These are phyloP conservation scores for Crenichthys baileyi DNA, from an alignment of 2,797 vertebrate species.

Conservation along the genomic window DNA sequence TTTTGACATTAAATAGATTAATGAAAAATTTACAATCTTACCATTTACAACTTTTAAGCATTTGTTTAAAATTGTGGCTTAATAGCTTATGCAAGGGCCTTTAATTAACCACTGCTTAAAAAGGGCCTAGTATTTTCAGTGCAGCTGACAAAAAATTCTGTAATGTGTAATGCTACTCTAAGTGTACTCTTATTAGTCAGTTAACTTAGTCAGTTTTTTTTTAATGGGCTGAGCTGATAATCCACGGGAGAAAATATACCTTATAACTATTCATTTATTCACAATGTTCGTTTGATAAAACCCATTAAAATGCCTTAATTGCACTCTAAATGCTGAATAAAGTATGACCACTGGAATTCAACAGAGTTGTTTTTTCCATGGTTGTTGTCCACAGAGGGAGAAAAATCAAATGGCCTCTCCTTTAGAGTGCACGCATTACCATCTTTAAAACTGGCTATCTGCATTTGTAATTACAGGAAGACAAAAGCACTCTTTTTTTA, in stretches of 20 bases:
- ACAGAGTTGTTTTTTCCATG: background rate
- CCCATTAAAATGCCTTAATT: slow-evolving; percentile 4
- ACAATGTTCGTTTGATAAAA: background rate
- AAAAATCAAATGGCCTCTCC: slow-evolving; percentile 1
- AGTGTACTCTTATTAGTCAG: background rate
- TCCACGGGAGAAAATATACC: background rate
- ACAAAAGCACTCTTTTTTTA: slow-evolving; percentile 11
- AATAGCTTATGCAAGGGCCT: slow-evolving; percentile 1
- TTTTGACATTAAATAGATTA: background rate
- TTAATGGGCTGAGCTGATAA: background rate
- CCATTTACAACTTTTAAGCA: background rate
- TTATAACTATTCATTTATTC: background rate
- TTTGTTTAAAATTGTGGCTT: background rate
- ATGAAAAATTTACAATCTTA: background rate
- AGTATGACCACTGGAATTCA: background rate
- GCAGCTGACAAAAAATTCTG: background rate
- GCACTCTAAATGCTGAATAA: background rate
- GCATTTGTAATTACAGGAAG: slow-evolving; percentile 1
- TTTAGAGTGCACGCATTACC: background rate
- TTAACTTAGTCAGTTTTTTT: background rate
- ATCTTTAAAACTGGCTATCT: background rate
- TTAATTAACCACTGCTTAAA: background rate
- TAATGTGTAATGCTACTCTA: background rate
- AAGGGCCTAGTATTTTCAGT: background rate
- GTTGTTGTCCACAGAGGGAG: no score